Evolutionary conservation across 2,888 invertebrate species (phyloP).

Genomic region (Meta bourneti): DNA sequence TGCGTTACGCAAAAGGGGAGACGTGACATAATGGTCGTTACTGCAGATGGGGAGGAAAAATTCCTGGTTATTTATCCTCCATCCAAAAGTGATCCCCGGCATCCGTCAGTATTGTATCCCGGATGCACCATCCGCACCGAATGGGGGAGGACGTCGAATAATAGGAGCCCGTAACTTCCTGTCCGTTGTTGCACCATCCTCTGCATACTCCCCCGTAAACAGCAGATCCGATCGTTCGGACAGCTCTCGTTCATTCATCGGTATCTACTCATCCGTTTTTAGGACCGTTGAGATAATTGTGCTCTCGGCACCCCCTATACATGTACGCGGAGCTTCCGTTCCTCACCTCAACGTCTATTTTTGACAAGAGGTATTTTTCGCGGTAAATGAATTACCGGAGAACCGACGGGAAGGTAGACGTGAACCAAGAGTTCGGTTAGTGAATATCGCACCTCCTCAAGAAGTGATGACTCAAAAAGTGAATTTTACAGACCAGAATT

Average conservation of each 20-base stretch:
- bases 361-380: too few relatives aligned
- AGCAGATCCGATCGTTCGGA: background rate
- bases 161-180: slow-evolving; percentile 55
- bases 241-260: slow-evolving; percentile 31
- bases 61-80: slow-evolving; percentile 28
- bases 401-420: too few relatives aligned
- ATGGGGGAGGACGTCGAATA: slow-evolving; percentile 46
- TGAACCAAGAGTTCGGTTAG: too few relatives aligned
- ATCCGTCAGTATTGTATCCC: slow-evolving; percentile 48
- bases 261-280: background rate
- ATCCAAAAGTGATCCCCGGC: slow-evolving; percentile 48
- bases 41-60: slow-evolving; percentile 9
- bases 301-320: background rate
- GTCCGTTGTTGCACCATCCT: slow-evolving; percentile 59
- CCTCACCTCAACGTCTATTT: background rate
- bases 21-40: background rate
- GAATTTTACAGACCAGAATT: too few relatives aligned
- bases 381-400: too few relatives aligned
- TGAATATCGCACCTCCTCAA: too few relatives aligned
- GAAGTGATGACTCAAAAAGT: too few relatives aligned
- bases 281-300: slow-evolving; percentile 16
- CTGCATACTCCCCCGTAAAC: background rate
- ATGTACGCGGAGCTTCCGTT: slow-evolving; percentile 2
- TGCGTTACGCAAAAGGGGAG: slow-evolving; percentile 4
- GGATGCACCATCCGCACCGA: slow-evolving; percentile 30